phyloP scores from a whole-genome alignment of 1,140 invertebrate genomes.

The Steinernema feltiae region DNA sequence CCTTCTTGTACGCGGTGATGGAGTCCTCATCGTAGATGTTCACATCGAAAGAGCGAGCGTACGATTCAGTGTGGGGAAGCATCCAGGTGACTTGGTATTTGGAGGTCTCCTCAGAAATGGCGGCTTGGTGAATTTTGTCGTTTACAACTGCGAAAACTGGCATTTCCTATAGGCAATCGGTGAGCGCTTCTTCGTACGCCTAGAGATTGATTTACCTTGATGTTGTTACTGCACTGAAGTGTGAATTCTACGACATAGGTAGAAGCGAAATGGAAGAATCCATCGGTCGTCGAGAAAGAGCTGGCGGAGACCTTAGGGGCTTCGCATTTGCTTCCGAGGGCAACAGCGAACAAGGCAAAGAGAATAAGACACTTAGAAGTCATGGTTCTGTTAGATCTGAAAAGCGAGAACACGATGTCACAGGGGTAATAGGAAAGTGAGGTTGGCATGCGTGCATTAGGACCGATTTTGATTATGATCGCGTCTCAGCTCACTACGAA shows the following conservation, averaged over 20 bases:
- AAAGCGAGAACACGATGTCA: no score
- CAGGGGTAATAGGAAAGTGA: no score
- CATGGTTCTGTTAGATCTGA: not conserved
- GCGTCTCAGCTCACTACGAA: not conserved
- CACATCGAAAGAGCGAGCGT: slow-evolving; percentile 51
- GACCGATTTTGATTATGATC: not conserved
- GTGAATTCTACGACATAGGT: slow-evolving; percentile 61
- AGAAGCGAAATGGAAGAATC: slow-evolving; percentile 60
- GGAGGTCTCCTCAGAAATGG: slow-evolving; percentile 50
- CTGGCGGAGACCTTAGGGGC: slow-evolving; percentile 58
- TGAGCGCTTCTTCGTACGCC: not conserved
- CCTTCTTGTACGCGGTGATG: slow-evolving; percentile 43
- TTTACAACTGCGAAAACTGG: slow-evolving; percentile 49
- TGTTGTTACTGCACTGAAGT: slow-evolving; percentile 52
- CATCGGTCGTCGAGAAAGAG: slow-evolving; percentile 60
- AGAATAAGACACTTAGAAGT: not conserved
- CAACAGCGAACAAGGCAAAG: not conserved
- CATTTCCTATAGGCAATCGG: slow-evolving; percentile 39
- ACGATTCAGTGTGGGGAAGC: slow-evolving; percentile 39
- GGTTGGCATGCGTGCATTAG: not conserved
- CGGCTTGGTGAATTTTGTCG: slow-evolving; percentile 41
- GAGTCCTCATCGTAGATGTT: slow-evolving; percentile 52
- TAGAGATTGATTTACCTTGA: slow-evolving; percentile 33
- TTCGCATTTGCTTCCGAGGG: slow-evolving; percentile 52
- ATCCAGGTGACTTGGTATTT: slow-evolving; percentile 54